A percentile compares a stretch with the other conserved stretches of the same genome.
Evolutionary conservation across 53 echinoderm and acorn worm species (phyloP).

Genomic region (Astropecten irregularis): DNA sequence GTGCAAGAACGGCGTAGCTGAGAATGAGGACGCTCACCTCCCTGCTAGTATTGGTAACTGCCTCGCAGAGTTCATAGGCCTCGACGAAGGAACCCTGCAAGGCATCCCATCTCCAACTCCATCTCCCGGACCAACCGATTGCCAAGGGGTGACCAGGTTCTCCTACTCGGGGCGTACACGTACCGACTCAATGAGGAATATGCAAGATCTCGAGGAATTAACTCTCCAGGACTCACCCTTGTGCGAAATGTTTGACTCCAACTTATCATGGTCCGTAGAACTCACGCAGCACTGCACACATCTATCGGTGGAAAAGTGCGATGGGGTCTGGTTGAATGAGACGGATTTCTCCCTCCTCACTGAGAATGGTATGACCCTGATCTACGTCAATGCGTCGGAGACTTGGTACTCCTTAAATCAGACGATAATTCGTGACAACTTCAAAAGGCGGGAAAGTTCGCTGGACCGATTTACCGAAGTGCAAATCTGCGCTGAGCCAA

Average conservation of each 20-base stretch:
- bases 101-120: neutral
- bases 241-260: neutral
- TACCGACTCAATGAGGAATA: neutral
- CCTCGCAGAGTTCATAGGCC: slow-evolving; percentile 5
- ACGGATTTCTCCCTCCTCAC: slow-evolving; percentile 11
- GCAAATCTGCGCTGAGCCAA: slow-evolving; percentile 16
- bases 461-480: slow-evolving; percentile 16
- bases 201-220: neutral
- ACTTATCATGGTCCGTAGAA: neutral
- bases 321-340: slow-evolving; percentile 18
- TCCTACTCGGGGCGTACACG: neutral
- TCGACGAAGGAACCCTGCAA: neutral
- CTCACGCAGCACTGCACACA: neutral
- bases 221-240: neutral
- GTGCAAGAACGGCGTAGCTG: neutral
- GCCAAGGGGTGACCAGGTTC: neutral
- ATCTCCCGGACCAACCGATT: neutral
- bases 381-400: slow-evolving; percentile 35
- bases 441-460: neutral
- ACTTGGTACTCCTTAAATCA: slow-evolving; percentile 5
- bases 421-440: slow-evolving; percentile 21
- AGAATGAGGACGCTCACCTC: neutral
- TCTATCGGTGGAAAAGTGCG: neutral
- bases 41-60: neutral
- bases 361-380: slow-evolving; percentile 1